phyloP scores from a whole-genome alignment of 1,140 invertebrate genomes.

The Lethrus apterus region DNA sequence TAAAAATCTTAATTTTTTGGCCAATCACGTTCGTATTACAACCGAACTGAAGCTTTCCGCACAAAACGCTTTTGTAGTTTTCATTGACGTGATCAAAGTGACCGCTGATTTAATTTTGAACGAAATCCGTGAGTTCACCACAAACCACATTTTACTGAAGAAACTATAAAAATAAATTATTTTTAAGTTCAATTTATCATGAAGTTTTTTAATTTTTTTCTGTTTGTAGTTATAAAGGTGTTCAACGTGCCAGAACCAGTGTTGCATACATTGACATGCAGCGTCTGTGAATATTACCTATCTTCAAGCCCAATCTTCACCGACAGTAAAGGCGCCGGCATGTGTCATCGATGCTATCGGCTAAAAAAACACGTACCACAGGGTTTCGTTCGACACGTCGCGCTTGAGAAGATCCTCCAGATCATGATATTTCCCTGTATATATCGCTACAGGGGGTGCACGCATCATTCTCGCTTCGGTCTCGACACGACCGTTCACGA shows the following conservation, averaged over 20 bases:
- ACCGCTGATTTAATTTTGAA: no score
- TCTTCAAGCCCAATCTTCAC: conserved; percentile 30
- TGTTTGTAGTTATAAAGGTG: conserved; percentile 30
- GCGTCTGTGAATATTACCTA: conserved; percentile 29
- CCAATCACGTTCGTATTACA: no score
- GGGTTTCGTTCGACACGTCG: conserved; percentile 24
- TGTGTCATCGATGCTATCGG: conserved; percentile 33
- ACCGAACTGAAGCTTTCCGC: no score
- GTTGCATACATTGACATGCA: conserved; percentile 28
- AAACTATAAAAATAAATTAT: not conserved
- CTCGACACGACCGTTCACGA: conserved; percentile 30
- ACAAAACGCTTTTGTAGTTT: no score
- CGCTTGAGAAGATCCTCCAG: conserved; percentile 26
- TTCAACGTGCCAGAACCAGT: conserved; percentile 26
- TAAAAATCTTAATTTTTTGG: no score
- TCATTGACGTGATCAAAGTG: no score
- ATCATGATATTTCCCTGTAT: conserved; percentile 32
- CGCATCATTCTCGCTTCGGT: conserved; percentile 25
- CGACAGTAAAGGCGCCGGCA: conserved; percentile 25
- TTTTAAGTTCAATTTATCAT: not conserved
- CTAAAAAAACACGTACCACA: conserved; percentile 21
- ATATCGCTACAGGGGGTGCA: conserved; percentile 22
- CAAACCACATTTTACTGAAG: no score
- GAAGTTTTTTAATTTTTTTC: conserved; percentile 1
- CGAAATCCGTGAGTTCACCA: no score